Conservation (phyloP, 2,888 invertebrate species). For the Metallyticus violacea region DNA sequence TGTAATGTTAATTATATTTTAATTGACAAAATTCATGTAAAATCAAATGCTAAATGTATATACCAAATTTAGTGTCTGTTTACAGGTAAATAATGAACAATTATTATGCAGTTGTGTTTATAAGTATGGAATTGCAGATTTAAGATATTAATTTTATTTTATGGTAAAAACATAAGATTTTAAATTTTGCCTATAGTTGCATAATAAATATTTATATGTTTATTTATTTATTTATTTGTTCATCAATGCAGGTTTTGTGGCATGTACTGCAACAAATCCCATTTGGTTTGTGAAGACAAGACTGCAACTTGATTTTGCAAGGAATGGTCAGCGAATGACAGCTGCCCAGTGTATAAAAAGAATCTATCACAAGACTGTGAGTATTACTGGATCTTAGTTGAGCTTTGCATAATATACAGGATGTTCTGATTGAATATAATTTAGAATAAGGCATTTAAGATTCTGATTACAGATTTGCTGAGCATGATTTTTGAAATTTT, state of each 20-base stretch:
- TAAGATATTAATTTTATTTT: no score
- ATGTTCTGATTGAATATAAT: no score
- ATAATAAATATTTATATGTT: not conserved
- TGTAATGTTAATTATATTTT: no score
- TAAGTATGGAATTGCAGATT: not conserved
- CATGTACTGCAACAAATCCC: conserved; percentile 95
- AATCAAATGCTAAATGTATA: no score
- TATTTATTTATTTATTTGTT: not conserved
- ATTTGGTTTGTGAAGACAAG: conserved; percentile 99
- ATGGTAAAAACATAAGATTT: no score
- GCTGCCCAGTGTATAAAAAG: conserved; percentile 76
- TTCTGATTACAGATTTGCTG: not conserved
- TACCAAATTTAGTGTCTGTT: no score
- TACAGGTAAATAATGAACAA: no score
- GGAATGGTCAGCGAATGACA: conserved; percentile 66
- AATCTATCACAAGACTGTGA: conserved; percentile 77
- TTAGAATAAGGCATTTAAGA: no score
- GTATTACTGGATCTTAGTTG: conserved; percentile 36
- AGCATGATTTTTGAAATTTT: not conserved
- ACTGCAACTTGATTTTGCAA: conserved; percentile 83
- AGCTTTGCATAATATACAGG: not conserved
- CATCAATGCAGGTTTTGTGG: conserved; percentile 74
- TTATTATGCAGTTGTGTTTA: no score
- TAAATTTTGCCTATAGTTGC: no score
- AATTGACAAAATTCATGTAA: no score